phyloP scores from a whole-genome alignment of 2,113 vertebrate genomes.

The Amblyornis subalaris region DNA sequence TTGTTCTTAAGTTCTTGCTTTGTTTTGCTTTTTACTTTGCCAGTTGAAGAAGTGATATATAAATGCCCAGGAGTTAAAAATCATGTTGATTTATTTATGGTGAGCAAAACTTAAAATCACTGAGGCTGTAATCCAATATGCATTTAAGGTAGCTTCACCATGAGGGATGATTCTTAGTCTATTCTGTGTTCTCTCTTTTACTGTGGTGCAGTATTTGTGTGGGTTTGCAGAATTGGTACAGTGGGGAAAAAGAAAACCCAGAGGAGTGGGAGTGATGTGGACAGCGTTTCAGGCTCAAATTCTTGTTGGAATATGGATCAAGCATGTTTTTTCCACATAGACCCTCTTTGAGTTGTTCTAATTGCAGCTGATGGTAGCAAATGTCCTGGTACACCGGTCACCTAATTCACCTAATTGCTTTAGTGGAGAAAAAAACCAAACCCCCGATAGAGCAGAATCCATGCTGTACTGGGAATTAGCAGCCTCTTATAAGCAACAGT shows the following conservation, averaged over 20 bases:
- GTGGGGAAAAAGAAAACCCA: background rate
- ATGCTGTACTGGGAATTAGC: background rate
- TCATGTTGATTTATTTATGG: background rate
- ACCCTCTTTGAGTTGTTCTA: background rate
- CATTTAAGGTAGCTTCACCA: background rate
- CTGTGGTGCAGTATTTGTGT: background rate
- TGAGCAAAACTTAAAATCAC: background rate
- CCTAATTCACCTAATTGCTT: background rate
- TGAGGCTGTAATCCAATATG: background rate
- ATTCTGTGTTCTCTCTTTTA: background rate
- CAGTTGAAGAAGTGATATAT: background rate
- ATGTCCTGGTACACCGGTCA: background rate
- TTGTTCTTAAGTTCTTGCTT: background rate
- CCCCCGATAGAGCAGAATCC: background rate
- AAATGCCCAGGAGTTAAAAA: background rate
- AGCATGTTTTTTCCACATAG: background rate
- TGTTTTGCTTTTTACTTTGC: background rate
- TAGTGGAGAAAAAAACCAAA: background rate
- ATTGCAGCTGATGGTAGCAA: background rate
- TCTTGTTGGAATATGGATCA: background rate
- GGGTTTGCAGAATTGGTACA: background rate
- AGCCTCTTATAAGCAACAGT: rapidly evolving
- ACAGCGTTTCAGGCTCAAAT: background rate
- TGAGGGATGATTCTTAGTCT: background rate
- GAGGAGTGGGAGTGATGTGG: background rate